Evolutionary conservation across 92 coral and sea anemone species (phyloP).

Genomic region (Anthopleura xanthogrammica): DNA sequence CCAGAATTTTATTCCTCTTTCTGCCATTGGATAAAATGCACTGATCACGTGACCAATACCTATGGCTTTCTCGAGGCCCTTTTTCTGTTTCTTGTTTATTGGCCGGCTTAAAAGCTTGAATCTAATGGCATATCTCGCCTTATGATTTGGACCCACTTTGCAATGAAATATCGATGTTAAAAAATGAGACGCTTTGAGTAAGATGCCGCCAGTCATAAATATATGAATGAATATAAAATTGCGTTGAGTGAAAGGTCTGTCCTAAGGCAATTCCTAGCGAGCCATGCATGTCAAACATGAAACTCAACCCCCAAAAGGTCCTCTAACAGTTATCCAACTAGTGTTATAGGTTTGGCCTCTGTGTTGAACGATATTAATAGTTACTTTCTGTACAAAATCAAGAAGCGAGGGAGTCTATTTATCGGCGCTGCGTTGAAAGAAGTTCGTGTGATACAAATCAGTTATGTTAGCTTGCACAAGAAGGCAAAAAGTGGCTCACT

Average conservation of each 20-base stretch:
- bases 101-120: background rate
- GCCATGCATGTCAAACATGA: conserved; percentile 8
- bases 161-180: background rate
- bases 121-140: background rate
- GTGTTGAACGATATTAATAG: background rate
- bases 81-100: background rate
- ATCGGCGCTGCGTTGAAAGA: background rate
- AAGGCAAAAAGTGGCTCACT: background rate
- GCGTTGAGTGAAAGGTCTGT: background rate
- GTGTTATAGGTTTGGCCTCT: conserved; percentile 7
- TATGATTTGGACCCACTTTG: background rate
- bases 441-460: background rate
- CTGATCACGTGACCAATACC: background rate
- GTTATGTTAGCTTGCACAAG: background rate
- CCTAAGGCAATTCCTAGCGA: background rate
- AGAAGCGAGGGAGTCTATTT: background rate
- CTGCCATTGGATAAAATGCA: background rate
- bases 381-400: conserved; percentile 4
- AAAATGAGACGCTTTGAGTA: background rate
- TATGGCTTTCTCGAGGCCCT: background rate
- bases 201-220: background rate
- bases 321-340: background rate
- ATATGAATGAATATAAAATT: background rate
- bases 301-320: background rate
- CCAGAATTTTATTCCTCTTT: background rate